Conservation (phyloP, 1,140 invertebrate genomes). For the Pogonomyrmex californicus region DNA sequence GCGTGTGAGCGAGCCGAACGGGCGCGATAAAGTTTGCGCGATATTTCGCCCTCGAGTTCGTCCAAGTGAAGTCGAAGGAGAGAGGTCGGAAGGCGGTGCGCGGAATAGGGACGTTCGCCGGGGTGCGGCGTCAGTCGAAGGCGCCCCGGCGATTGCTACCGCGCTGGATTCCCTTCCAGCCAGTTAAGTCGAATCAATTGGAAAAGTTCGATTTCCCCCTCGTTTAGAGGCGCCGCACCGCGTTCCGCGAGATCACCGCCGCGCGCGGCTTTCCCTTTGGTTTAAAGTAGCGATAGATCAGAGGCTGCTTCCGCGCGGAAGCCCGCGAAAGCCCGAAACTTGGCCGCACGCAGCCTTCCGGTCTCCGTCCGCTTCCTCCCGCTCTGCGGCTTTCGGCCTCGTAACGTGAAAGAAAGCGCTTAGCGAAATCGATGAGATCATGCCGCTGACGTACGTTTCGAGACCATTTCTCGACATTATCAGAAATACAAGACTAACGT, state of each 20-base stretch:
- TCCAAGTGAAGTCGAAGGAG: constrained; percentile 25
- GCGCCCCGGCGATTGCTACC: constrained; percentile 63
- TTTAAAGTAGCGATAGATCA: constrained; percentile 77
- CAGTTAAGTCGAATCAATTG: constrained; percentile 80
- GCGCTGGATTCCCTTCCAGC: constrained; percentile 53
- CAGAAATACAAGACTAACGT: too few relatives aligned
- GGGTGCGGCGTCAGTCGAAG: constrained; percentile 32
- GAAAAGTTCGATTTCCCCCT: constrained; percentile 79
- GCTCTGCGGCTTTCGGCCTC: constrained; percentile 44
- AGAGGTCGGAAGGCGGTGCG: constrained; percentile 40
- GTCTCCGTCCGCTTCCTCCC: constrained; percentile 50
- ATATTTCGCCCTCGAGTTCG: constrained; percentile 59
- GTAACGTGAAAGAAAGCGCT: constrained; percentile 12
- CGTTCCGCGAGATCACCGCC: constrained; percentile 69
- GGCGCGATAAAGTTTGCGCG: constrained; percentile 63
- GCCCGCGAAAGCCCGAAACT: constrained; percentile 69
- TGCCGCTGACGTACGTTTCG: neutral
- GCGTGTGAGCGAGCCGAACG: constrained; percentile 17
- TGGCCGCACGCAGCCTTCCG: constrained; percentile 59
- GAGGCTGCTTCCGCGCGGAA: constrained; percentile 73
- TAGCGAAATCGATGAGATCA: constrained; percentile 52
- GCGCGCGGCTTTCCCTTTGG: constrained; percentile 67
- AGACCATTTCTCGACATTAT: neutral
- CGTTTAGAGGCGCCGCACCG: constrained; percentile 72
- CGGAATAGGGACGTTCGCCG: constrained; percentile 17